These are phyloP conservation scores for Mesoligia furuncula DNA, from an alignment of 2,888 invertebrate species.

Conservation along the genomic window DNA sequence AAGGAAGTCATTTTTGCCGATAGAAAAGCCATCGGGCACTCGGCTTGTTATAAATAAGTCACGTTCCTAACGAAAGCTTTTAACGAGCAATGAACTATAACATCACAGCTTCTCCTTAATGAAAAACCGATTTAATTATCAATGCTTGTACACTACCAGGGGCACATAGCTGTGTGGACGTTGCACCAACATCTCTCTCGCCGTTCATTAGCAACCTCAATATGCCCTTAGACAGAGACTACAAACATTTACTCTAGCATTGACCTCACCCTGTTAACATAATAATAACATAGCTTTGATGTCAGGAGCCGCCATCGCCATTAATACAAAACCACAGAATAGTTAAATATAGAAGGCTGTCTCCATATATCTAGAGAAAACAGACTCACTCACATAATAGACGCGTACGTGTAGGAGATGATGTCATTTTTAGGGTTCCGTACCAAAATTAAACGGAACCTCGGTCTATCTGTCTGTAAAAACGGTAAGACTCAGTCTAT, in stretches of 20 bases:
- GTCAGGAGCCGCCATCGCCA: constrained; percentile 55
- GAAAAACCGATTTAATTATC: constrained; percentile 8
- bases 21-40: no score
- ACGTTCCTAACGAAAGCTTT: background rate
- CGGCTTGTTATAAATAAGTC: background rate
- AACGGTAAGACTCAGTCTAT: no score
- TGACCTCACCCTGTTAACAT: constrained; percentile 64
- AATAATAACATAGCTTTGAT: constrained; percentile 67
- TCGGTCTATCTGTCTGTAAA: no score
- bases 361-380: background rate
- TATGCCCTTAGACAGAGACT: constrained; percentile 49
- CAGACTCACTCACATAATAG: background rate
- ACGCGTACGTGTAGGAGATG: background rate
- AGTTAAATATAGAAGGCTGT: constrained; percentile 8
- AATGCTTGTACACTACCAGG: constrained; percentile 11
- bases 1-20: background rate
- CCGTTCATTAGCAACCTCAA: constrained; percentile 65
- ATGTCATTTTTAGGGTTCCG: background rate
- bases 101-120: background rate
- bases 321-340: constrained; percentile 41
- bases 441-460: no score
- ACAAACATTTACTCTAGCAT: constrained; percentile 63
- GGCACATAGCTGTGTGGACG: constrained; percentile 24
- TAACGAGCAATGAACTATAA: background rate
- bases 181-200: constrained; percentile 42